Evolutionary conservation across 2,113 vertebrate genomes (phyloP), one percentile per base, ranked within the genome.

Genomic region (Aspidoscelis tigris): DNA sequence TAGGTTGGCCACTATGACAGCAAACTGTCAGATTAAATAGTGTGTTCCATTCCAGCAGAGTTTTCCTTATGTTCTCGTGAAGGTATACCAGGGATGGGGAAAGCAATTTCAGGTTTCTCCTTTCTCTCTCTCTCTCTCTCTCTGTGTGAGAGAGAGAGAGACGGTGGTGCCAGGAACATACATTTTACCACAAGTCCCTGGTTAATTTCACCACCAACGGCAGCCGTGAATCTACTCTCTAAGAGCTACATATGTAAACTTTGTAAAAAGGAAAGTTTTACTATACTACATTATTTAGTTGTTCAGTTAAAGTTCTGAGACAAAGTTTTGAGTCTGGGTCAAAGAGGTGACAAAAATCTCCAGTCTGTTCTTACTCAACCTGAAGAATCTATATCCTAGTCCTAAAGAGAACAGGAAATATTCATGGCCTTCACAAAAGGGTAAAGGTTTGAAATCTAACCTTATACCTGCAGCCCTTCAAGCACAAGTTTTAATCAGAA

Each of bases 401-500:
- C 43, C n/a, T 78, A 71, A 77, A 82, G 66, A 72, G 66, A 72
- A 21, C 33, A 44, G 21, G 77, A 80, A 73, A 79, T 73, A 73
- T 53, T 65, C 58, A 66, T 84, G 83, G 66, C 70, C 21, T 64
- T 61, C 24, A 39, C 10, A 77, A 71, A 81, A 65, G 66, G 33
- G 21, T 77, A 71, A 77, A 82, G 24, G 53, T 71, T 70, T 77
- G 68, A 82, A 82, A 72, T 70, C 41, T 71, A 77, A 77, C 80
- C 84, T 82, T 86, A 61, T 82, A 50, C 66, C 79, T 82, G 68
- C 5, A 41, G 65, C 55, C 66, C n/a, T 77, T 72, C 33, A 61
- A 82, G 74, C 26, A 64, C 43, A 39, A 14, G 64, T 75, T 82
- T 86, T 82, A 68, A 76, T 78, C 71, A 82, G 66, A 74, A 72